Conservation (phyloP, 1,140 invertebrate genomes). For the Ostrea denselamellosa region DNA sequence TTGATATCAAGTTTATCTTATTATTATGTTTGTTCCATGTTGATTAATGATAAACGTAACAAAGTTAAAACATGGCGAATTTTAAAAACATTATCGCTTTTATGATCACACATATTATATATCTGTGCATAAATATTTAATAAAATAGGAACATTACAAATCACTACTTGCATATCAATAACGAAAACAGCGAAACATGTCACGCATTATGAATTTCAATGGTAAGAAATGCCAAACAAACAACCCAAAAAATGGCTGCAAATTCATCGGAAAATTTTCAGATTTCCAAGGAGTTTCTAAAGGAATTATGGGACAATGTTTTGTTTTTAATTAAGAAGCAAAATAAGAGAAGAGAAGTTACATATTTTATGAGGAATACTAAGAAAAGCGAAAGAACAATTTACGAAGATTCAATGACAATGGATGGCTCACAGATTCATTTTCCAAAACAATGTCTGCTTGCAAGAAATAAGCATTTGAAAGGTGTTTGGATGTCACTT, state of each 20-base stretch:
- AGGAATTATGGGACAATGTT: background rate
- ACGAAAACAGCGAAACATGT: no score
- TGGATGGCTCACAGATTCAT: background rate
- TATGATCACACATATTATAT: no score
- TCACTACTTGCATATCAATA: no score
- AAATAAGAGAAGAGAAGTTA: background rate
- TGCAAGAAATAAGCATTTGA: background rate
- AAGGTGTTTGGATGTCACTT: conserved; percentile 4
- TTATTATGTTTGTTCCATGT: no score
- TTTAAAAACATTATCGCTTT: no score
- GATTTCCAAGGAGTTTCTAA: background rate
- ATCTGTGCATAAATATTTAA: no score
- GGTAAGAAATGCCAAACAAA: background rate
- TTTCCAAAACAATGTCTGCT: background rate
- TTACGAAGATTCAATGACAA: background rate
- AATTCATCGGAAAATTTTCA: background rate
- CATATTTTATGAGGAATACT: background rate
- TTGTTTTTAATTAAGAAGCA: background rate
- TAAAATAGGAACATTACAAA: no score
- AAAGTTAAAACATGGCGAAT: no score
- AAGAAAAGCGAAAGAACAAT: background rate
- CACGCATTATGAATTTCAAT: no score
- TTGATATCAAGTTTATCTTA: no score
- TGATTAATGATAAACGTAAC: no score
- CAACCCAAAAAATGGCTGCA: background rate